Conservation (phyloP, 1,140 invertebrate genomes). For the Choristoneura fumiferana region DNA sequence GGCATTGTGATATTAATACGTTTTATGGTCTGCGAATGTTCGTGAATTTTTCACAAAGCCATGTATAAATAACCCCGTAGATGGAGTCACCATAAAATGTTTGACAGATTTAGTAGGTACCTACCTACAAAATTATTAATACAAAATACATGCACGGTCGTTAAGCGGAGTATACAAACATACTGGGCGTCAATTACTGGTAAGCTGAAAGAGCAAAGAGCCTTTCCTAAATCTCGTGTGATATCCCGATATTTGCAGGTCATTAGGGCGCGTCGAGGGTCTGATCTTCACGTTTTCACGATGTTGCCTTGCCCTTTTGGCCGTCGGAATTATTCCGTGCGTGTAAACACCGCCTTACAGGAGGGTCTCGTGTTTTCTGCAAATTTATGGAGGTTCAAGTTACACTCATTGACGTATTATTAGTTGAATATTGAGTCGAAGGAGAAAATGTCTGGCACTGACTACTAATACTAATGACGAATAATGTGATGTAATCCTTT, state of each 20-base stretch:
- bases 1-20: background rate
- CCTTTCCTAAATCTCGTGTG: constrained; percentile 31
- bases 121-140: too few species aligned
- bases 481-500: too few species aligned
- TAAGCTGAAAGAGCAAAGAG: constrained; percentile 20
- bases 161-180: background rate
- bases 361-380: background rate
- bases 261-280: constrained; percentile 33
- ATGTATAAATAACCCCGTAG: too few species aligned
- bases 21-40: too few species aligned
- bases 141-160: too few species aligned
- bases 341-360: constrained; percentile 9
- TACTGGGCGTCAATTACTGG: constrained; percentile 33
- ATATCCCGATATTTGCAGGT: constrained; percentile 45
- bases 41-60: too few species aligned
- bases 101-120: too few species aligned
- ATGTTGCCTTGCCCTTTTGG: constrained; percentile 23
- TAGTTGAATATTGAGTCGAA: too few species aligned
- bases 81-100: too few species aligned
- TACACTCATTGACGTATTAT: background rate
- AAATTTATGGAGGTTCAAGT: background rate
- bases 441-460: too few species aligned
- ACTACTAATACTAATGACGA: too few species aligned
- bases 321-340: constrained; percentile 28
- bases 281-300: constrained; percentile 35